phyloP scores from a whole-genome alignment of 2,797 vertebrate genomes.

The Petrocephalus schoutedeni region DNA sequence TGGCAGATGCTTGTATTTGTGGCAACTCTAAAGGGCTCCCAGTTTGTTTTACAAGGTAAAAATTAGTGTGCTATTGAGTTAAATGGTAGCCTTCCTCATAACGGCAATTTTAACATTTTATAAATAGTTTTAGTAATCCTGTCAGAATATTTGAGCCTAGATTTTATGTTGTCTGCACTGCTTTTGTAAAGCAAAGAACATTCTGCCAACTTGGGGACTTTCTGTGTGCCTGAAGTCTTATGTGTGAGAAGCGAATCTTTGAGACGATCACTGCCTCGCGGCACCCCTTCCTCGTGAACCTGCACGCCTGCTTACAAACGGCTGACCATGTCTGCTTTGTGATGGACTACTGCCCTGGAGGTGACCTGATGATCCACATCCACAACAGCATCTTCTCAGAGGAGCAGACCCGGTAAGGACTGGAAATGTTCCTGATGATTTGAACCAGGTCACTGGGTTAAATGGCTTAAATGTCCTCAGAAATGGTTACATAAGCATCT shows the following conservation, averaged over 20 bases:
- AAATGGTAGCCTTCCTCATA: neutral
- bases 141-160: neutral
- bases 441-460: neutral
- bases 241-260: conserved; percentile 90
- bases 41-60: neutral
- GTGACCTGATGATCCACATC: conserved; percentile 95
- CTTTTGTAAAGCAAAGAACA: neutral
- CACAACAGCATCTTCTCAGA: conserved; percentile 80
- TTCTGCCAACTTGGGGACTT: neutral
- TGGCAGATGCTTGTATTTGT: neutral
- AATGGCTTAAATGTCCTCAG: neutral
- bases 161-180: neutral
- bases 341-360: conserved; percentile 86
- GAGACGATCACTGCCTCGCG: conserved; percentile 73
- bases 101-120: neutral
- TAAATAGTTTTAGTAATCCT: neutral
- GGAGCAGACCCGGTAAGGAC: conserved; percentile 65
- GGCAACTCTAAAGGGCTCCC: neutral
- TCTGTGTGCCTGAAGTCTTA: conserved; percentile 60
- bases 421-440: neutral
- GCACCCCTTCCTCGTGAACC: conserved; percentile 90
- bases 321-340: conserved; percentile 85
- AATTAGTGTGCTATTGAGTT: neutral
- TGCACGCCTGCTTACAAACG: conserved; percentile 90
- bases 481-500: neutral